Conservation (phyloP, 1,140 invertebrate species). For the Oscheius sp. region DNA sequence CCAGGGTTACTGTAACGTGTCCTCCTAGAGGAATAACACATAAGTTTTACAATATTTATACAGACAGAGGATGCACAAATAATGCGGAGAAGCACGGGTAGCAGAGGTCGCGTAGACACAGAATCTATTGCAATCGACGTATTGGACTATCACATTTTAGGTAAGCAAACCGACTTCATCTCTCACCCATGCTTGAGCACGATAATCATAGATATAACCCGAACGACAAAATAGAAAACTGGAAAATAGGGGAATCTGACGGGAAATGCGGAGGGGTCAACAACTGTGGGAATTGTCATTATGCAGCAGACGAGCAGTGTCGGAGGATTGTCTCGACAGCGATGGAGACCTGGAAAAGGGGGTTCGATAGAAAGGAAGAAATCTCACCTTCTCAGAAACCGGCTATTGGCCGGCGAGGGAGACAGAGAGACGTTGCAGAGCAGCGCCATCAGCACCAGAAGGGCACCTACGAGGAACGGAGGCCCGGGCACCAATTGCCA, state of each 20-base stretch:
- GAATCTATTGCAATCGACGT: not conserved
- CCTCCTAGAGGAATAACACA: too few species aligned
- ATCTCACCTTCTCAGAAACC: slow-evolving; percentile 8
- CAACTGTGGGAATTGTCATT: slow-evolving; percentile 4
- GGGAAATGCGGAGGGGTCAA: too few species aligned
- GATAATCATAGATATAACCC: not conserved
- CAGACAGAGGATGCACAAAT: too few species aligned
- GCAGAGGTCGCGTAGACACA: too few species aligned
- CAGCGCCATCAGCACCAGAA: slow-evolving; percentile 90
- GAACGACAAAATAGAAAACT: not conserved
- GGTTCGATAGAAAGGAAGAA: not conserved
- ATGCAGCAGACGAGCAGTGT: slow-evolving; percentile 26
- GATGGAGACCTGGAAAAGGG: slow-evolving; percentile 8
- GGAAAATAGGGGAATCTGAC: not conserved
- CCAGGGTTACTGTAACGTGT: too few species aligned
- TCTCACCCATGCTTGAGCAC: not conserved
- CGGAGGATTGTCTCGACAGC: slow-evolving; percentile 26
- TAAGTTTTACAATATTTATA: too few species aligned
- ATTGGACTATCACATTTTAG: not conserved
- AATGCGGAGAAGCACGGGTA: too few species aligned
- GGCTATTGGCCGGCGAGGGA: not conserved
- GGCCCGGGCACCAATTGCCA: slow-evolving; percentile 87
- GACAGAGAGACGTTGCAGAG: slow-evolving; percentile 68
- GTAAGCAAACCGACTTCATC: not conserved
- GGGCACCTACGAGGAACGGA: slow-evolving; percentile 96